These are phyloP conservation scores for Artibeus jamaicensis DNA, from an alignment of 2,797 vertebrate species.

Conservation along the genomic window DNA sequence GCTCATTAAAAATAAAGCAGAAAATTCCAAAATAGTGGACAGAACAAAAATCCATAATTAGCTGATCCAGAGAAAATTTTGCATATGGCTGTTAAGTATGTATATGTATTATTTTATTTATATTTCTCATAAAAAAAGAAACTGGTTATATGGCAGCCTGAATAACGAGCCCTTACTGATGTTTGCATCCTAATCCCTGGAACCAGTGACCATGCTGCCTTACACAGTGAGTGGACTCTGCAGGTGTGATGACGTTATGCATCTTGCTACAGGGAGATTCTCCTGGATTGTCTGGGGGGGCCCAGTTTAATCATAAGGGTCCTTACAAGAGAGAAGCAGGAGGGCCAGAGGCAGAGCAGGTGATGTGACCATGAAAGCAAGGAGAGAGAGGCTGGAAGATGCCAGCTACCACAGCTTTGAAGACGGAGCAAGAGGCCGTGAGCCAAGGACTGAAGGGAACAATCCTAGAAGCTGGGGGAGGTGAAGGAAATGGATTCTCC, in stretches of 20 bases:
- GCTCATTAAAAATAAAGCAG: slow-evolving; percentile 11
- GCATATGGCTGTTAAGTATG: not conserved
- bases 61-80: not conserved
- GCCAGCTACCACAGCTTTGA: not conserved
- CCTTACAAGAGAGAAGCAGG: not conserved
- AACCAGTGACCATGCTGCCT: not conserved
- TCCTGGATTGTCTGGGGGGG: not conserved
- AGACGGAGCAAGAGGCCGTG: not conserved
- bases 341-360: not conserved
- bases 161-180: not conserved
- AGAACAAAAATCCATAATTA: not conserved
- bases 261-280: not conserved
- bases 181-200: not conserved
- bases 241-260: not conserved
- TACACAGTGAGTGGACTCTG: not conserved
- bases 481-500: no score
- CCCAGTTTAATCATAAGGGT: not conserved
- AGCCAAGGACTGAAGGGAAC: not conserved
- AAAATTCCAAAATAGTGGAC: slow-evolving; percentile 15
- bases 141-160: not conserved
- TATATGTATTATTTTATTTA: not conserved
- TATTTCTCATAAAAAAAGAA: not conserved
- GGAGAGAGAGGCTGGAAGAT: not conserved
- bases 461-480: not conserved
- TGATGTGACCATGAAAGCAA: not conserved